These are phyloP conservation scores for Origma solitaria DNA, from an alignment of 2,113 vertebrate species.

Conservation along the genomic window DNA sequence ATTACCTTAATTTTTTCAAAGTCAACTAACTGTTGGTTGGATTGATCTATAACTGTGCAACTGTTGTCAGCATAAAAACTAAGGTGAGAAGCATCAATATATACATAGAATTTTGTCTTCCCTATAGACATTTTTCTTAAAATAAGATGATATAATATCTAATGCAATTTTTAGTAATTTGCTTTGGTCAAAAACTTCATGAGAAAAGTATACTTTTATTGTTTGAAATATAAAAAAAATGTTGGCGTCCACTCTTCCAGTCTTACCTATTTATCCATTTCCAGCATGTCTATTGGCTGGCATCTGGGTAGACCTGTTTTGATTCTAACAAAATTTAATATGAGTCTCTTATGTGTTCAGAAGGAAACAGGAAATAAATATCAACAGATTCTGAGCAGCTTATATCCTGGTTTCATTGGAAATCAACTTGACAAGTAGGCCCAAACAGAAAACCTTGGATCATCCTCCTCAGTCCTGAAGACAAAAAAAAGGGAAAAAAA, in stretches of 20 bases:
- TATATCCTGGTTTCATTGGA: background rate
- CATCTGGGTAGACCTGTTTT: background rate
- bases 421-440: background rate
- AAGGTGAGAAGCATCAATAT: background rate
- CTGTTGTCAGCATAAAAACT: background rate
- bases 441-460: background rate
- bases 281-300: background rate
- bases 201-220: background rate
- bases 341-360: background rate
- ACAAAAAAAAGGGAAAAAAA: background rate
- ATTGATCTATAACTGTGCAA: background rate
- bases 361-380: background rate
- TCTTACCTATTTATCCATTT: background rate
- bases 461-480: background rate
- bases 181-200: background rate
- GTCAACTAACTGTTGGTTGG: background rate
- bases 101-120: background rate
- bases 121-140: background rate
- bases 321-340: background rate
- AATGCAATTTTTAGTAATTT: background rate
- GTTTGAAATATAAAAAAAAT: background rate
- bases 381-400: background rate
- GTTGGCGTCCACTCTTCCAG: background rate
- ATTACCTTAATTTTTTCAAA: background rate
- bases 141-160: background rate